Conservation (phyloP, 2,113 vertebrate genomes). For the Cyrtonyx montezumae region DNA sequence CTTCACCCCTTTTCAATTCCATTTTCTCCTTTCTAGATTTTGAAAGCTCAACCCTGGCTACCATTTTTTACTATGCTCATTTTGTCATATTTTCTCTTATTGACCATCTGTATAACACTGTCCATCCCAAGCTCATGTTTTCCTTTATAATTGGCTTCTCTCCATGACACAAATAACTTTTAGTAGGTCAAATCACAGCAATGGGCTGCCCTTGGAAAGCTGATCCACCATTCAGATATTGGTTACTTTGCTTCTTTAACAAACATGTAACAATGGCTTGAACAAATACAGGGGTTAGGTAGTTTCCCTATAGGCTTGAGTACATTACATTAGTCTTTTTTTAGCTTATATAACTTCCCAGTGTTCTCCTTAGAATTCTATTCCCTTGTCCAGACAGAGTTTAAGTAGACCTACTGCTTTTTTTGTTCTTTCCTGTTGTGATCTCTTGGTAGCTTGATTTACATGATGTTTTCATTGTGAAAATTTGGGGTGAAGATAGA, state of each 20-base stretch:
- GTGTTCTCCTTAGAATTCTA: neutral
- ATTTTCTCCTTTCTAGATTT: neutral
- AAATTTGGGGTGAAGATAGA: neutral
- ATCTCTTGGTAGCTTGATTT: neutral
- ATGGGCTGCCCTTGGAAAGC: neutral
- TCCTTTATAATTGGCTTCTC: neutral
- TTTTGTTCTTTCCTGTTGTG: neutral
- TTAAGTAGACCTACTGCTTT: neutral
- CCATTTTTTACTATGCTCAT: neutral
- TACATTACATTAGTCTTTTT: neutral
- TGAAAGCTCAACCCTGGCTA: neutral
- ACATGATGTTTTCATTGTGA: neutral
- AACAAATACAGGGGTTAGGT: neutral
- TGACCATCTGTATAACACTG: neutral
- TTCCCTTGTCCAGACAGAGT: neutral
- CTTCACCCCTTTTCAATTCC: neutral
- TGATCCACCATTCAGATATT: neutral
- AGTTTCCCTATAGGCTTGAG: neutral
- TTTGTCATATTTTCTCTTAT: neutral
- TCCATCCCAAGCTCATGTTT: neutral
- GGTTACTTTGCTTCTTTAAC: neutral
- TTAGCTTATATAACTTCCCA: neutral
- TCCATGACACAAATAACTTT: neutral
- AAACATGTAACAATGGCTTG: neutral
- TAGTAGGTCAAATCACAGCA: neutral